phyloP scores from a whole-genome alignment of 1,140 invertebrate species.

The Caenorhabditis inopinata region DNA sequence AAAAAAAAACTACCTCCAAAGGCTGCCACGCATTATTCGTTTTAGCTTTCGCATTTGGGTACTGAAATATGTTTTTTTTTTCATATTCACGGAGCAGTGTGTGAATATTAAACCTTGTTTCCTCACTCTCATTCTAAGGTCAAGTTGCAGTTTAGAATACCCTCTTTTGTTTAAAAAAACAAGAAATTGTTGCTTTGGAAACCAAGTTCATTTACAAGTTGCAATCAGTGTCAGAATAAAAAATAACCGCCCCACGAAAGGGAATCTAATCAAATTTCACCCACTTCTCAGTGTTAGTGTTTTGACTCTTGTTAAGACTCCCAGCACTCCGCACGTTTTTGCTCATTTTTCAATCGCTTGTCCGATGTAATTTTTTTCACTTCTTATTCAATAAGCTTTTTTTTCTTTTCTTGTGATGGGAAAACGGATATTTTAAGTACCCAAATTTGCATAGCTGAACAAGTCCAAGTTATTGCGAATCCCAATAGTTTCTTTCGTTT shows the following conservation, averaged over 20 bases:
- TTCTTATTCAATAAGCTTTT: background rate
- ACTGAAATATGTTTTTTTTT: no score
- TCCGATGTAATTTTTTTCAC: background rate
- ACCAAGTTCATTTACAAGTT: background rate
- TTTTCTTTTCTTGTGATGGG: background rate
- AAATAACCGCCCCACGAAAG: background rate
- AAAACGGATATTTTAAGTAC: no score
- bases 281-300: slow-evolving; percentile 20
- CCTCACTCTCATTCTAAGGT: no score
- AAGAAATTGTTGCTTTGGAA: no score
- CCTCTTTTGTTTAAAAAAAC: no score
- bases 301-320: slow-evolving; percentile 31
- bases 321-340: background rate
- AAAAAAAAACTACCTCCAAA: no score
- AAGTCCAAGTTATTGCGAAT: background rate
- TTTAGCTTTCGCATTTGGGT: no score
- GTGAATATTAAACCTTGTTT: no score
- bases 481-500: background rate
- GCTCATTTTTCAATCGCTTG: background rate
- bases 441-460: background rate
- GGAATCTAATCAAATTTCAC: slow-evolving; percentile 18
- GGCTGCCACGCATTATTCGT: no score
- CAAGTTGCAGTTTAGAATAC: no score
- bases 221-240: background rate
- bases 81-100: no score